Base-by-base conservation (phyloP, 1,140 invertebrate species). In the Drosophila jambulina region DNA sequence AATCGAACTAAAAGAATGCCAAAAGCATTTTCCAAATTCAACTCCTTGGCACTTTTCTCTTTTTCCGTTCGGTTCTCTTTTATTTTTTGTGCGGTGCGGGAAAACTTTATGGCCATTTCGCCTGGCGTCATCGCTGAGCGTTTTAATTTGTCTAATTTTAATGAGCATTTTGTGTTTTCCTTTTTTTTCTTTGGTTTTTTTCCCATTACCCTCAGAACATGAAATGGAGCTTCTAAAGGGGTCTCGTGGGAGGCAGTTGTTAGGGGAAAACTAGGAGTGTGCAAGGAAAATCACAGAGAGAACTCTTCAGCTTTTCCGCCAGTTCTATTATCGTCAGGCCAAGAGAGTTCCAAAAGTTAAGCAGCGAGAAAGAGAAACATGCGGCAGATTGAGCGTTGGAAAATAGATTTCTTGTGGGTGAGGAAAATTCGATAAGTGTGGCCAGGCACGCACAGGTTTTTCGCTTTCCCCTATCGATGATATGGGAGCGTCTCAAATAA, bases 1-100 rank as follows among this genome's bases (percentile, higher is more conserved):
- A 91, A 91, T 82, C 83, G 69, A 85, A 90, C 85, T 90, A 85
- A 90, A 90, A 80, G 68, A 88, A 85, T 90, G 81, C 85, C 49
- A 63, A 90, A 67, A 59, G 53, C 42, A 59, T 61, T 68, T 82
- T 90, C 85, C 86, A 90, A 90, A 90, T 87, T 85, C 75, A 84
- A 82, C 85, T 85, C 82, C 68, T 90, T 71, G 75, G 40, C 82
- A 49, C 48, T 45, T 67, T 49, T 78, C 54, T 77, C 48, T 60
- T 68, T 62, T 36, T 59, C 53, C 53, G 27, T 42, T 43, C 27
- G 21, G 53, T 23, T 58, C 54, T 69, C 62, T 80, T 75, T 42
- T 25, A 46, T 53, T 59, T 54, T 62, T 32, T 32, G 40, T 70
- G 36, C 38, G 54, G 49, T 58, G 49, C 21, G 53, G 45, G 49